A percentile compares a stretch with the other conserved stretches of the same genome.
These are phyloP conservation scores for Brachyalestes nurse DNA, from an alignment of 2,797 vertebrate genomes.

Conservation along the genomic window DNA sequence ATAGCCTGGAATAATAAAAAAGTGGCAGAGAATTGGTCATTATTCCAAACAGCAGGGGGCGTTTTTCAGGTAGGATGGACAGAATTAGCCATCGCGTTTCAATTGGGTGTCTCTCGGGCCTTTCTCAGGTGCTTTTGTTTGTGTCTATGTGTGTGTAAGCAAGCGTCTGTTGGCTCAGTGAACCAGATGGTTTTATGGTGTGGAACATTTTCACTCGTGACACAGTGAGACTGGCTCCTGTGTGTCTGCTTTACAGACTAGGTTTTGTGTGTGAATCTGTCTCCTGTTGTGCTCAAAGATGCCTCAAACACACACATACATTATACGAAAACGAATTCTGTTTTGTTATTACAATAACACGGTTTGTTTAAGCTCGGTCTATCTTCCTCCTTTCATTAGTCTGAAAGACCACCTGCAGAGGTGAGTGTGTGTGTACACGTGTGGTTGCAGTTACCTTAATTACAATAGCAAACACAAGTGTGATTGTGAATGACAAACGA, in stretches of 20 bases:
- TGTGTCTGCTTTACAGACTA: slow-evolving; percentile 47
- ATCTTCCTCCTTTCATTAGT: slow-evolving; percentile 25
- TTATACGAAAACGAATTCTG: slow-evolving; percentile 3
- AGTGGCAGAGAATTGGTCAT: background rate
- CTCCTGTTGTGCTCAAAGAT: background rate
- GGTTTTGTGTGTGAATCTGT: slow-evolving; percentile 5
- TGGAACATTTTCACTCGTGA: slow-evolving; percentile 41
- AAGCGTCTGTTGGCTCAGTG: slow-evolving; percentile 12
- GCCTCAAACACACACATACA: background rate
- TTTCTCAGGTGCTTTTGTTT: slow-evolving; percentile 1
- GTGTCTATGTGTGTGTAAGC: slow-evolving; percentile 48
- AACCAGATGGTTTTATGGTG: slow-evolving; percentile 14
- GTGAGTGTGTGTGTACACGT: slow-evolving; percentile 30
- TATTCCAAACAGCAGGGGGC: background rate
- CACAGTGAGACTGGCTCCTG: slow-evolving; percentile 49
- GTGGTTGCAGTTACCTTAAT: slow-evolving; percentile 18
- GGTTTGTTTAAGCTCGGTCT: slow-evolving; percentile 34
- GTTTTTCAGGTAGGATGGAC: background rate
- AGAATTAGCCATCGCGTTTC: slow-evolving; percentile 3
- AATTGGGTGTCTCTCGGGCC: background rate
- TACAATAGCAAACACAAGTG: slow-evolving; percentile 36
- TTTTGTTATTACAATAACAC: slow-evolving; percentile 43
- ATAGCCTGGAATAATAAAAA: background rate
- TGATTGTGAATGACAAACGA: slow-evolving; percentile 40
- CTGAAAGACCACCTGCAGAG: slow-evolving; percentile 50